Evolutionary conservation across 2,113 vertebrate genomes (phyloP).

Genomic region (Nerophis ophidion): DNA sequence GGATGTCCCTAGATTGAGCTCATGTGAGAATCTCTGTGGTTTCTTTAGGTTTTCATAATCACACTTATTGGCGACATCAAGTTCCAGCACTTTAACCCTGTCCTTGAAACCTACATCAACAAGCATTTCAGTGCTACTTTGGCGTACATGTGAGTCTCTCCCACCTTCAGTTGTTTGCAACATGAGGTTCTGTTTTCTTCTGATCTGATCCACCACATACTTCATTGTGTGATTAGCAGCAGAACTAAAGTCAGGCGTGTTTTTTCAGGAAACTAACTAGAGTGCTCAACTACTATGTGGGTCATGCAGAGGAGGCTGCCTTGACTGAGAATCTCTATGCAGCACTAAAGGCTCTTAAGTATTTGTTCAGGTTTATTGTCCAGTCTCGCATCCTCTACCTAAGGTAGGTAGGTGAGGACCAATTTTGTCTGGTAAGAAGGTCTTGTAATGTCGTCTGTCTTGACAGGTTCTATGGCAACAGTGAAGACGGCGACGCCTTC

Average conservation of each 20-base stretch:
- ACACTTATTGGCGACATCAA: constrained; percentile 95
- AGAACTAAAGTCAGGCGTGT: constrained; percentile 26
- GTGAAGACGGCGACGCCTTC: constrained; percentile 85
- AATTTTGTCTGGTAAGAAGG: background rate
- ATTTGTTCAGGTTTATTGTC: constrained; percentile 91
- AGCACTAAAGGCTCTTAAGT: constrained; percentile 90
- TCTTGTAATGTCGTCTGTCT: constrained; percentile 6
- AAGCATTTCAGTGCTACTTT: constrained; percentile 96
- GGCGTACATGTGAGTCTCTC: constrained; percentile 82
- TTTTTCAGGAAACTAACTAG: constrained; percentile 84
- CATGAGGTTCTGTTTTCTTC: constrained; percentile 27
- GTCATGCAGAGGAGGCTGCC: constrained; percentile 77
- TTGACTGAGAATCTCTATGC: constrained; percentile 83
- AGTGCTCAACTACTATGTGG: constrained; percentile 89
- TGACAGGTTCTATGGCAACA: constrained; percentile 85
- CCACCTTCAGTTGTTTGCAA: constrained; percentile 18
- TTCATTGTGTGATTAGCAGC: constrained; percentile 22
- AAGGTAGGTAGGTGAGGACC: constrained; percentile 67
- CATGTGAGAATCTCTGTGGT: background rate
- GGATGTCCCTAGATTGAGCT: background rate
- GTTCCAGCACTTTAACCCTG: constrained; percentile 95
- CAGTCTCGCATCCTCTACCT: constrained; percentile 86
- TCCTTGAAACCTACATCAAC: constrained; percentile 92
- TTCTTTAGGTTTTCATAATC: constrained; percentile 87
- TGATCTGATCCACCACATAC: constrained; percentile 18